Evolutionary conservation across 1,140 invertebrate genomes (phyloP), one percentile per base, ranked within the genome.

Genomic region (Aphelinus certus): DNA sequence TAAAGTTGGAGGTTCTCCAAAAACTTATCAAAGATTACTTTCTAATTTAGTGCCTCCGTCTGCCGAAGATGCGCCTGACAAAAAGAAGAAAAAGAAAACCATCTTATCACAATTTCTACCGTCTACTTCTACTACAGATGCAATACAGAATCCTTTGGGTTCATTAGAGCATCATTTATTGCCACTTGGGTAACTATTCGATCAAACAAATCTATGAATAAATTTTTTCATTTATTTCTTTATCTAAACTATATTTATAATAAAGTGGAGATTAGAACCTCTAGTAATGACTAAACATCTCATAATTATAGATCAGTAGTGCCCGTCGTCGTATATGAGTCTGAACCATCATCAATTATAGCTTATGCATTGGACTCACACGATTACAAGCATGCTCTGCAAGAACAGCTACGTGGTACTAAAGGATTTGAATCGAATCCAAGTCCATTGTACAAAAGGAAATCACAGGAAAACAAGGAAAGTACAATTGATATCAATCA

Each of bases 281-380:
- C 43, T 2, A 63, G 56, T 26, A 75, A 65, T 62, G 7, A 76
- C 3, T 48, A 72, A 9, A 47, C 3, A 68, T 61, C 7, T 76
- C 53, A 53, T 53, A 6, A 9, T 82, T 80, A 49, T 77, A 87
- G 86, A 9, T 88, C 90, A 6, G 88, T 89, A 53, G 90, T 94
- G 26, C 94, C 94, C 1, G 89, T 97, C 6, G 89, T 95, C 7
- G 93, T 97, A 0, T 93, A 94, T 77, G 95, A 97, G 83, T 91
- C 91, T 10, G 95, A 98, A 84, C 93, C 94, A 1, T 96, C 95
- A 77, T 97, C 96, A 1, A 94, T 98, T 63, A 95, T 98, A 73
- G 94, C 96, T 0, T 96, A 95, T 83, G 91, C 95, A 3, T 82
- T 98, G 1, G 90, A 92, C 71, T 94, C 93, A 0, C 81, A 85